Evolutionary conservation across 2,888 invertebrate genomes (phyloP).

Genomic region (Adelphocoris suturalis): DNA sequence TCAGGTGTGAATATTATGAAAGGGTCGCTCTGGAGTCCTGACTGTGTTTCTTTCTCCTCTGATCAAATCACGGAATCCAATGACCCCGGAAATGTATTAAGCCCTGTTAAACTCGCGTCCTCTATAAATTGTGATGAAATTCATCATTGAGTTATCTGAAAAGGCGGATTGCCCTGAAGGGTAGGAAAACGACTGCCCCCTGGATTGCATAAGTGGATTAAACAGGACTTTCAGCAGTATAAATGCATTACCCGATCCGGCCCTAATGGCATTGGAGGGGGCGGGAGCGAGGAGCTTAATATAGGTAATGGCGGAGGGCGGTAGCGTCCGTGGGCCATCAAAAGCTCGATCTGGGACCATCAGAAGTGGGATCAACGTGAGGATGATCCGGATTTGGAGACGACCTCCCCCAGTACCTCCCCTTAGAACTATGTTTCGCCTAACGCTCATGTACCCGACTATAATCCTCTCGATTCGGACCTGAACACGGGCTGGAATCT

Average conservation of each 20-base stretch:
- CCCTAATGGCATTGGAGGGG: background rate
- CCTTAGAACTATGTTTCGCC: background rate
- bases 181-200: background rate
- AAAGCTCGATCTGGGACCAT: background rate
- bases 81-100: background rate
- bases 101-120: background rate
- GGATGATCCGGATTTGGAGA: conserved; percentile 61
- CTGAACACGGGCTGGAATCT: background rate
- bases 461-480: conserved; percentile 28
- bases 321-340: background rate
- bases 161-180: background rate
- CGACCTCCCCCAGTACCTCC: background rate
- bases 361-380: conserved; percentile 51
- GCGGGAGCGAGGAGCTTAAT: background rate
- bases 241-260: conserved; percentile 19
- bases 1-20: too few relatives aligned
- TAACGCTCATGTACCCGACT: conserved; percentile 27
- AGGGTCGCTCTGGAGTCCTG: too few relatives aligned
- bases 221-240: conserved; percentile 24
- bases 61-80: background rate
- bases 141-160: conserved; percentile 32
- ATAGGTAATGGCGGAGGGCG: background rate
- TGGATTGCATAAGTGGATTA: conserved; percentile 25
- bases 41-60: background rate
- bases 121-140: conserved; percentile 13